Conservation (phyloP, 2,797 vertebrate genomes). For the Epinephelus malabaricus region DNA sequence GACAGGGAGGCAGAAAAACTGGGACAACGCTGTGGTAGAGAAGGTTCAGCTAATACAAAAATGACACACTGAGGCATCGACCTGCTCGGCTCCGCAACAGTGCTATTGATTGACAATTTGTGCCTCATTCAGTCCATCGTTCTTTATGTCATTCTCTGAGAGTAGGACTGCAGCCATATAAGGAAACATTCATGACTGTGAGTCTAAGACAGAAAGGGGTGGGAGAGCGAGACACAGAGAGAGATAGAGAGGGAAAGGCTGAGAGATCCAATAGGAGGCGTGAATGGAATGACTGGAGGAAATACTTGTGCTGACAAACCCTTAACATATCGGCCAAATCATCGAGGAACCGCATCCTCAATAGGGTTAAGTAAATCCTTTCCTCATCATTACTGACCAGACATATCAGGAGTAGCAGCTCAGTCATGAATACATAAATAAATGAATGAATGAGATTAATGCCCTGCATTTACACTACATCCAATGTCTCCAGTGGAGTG, state of each 20-base stretch:
- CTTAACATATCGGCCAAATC: constrained; percentile 48
- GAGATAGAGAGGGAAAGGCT: constrained; percentile 22
- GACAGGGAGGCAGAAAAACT: constrained; percentile 52
- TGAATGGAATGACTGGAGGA: constrained; percentile 63
- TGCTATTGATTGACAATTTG: constrained; percentile 46
- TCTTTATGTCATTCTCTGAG: constrained; percentile 64
- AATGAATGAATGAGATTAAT: constrained; percentile 38
- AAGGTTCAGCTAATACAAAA: constrained; percentile 47
- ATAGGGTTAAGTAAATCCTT: constrained; percentile 60
- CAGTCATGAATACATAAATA: constrained; percentile 45
- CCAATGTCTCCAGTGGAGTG: constrained; percentile 6
- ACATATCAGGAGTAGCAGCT: constrained; percentile 27
- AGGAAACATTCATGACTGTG: constrained; percentile 75
- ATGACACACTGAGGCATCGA: constrained; percentile 7
- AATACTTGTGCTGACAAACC: constrained; percentile 43
- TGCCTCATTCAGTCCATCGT: constrained; percentile 58
- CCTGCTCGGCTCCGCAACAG: constrained; percentile 27
- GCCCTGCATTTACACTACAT: constrained; percentile 19
- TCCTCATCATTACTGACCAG: constrained; percentile 54
- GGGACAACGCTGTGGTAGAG: constrained; percentile 48
- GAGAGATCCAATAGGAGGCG: constrained; percentile 51
- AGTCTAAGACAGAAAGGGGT: constrained; percentile 56
- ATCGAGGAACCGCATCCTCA: constrained; percentile 39
- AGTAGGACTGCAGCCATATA: constrained; percentile 80
- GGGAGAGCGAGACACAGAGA: constrained; percentile 54